Base-by-base conservation (phyloP, 2,888 invertebrate genomes). In the Eilema griseolum region DNA sequence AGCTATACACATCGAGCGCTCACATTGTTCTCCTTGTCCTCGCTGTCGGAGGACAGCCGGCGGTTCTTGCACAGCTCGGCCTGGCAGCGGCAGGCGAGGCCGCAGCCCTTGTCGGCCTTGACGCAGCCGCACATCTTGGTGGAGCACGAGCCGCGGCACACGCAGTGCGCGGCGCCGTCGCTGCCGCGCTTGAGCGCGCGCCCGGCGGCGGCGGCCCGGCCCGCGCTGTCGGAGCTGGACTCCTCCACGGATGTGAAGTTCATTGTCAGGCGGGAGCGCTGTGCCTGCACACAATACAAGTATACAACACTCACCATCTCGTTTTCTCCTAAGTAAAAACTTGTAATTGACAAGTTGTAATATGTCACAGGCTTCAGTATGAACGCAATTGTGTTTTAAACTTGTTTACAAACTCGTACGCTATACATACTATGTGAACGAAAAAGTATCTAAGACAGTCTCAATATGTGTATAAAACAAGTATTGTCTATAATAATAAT, bases 111-210 rank as follows among this genome's bases (percentile, higher is more conserved):
- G 4, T 88, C 90, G 2, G 93, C 83, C 89, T 96, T 97, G 8
- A 95, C 93, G 76, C 97, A 97, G 24, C 96, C 94, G 87, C 97
- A 97, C 67, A 96, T 84, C 82, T 95, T 95, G 46, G 94, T 95
- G 71, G 91, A 86, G 83, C 97, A 97, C 63, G 93, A 93, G 3
- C 96, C 96, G 85, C 96, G 96, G 78, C 97, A 97, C 0, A 91
- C 87, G 89, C 97, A 97, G 83, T 95, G 96, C n/a, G 95, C 85
- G 0, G 95, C 88, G 1, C 96, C 96, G 83, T 96, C 96, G 3
- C 95, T 96, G 59, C 93, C 90, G 37, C 97, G 94, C 88, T 97
- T 97, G 1, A 88, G 61, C 0, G 89, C 89, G 23, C 89, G 84
- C 10, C 68, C 26, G 1, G 76, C 82, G 0, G 41, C 56, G 14